phyloP scores from a whole-genome alignment of 2,888 invertebrate species.

The Lasioglossum vierecki region DNA sequence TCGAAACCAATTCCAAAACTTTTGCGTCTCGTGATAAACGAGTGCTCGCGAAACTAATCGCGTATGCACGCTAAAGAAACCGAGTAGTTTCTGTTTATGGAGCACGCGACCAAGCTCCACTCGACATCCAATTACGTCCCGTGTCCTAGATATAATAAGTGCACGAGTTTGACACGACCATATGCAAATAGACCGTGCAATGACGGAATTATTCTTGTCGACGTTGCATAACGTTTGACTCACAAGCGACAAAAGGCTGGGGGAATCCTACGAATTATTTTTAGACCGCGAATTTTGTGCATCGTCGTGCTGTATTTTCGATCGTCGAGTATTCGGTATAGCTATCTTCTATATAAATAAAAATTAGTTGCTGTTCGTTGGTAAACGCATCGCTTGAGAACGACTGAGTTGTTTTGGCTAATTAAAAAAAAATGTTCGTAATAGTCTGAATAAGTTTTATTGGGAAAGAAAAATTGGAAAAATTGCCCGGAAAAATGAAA shows the following conservation, averaged over 20 bases:
- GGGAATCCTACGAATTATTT: background rate
- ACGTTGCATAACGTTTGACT: slow-evolving; percentile 25
- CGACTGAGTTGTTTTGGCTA: too few species aligned
- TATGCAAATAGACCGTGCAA: background rate
- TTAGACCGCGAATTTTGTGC: background rate
- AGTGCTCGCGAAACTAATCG: background rate
- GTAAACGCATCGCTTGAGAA: too few species aligned
- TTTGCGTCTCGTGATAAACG: background rate
- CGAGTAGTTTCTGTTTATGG: background rate
- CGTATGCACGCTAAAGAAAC: background rate
- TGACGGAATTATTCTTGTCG: slow-evolving; percentile 29
- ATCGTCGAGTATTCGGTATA: background rate
- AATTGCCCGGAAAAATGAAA: too few species aligned
- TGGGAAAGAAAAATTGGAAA: too few species aligned
- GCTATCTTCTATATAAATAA: too few species aligned
- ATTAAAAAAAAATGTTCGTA: too few species aligned
- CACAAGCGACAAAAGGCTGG: background rate
- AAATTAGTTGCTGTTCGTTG: too few species aligned
- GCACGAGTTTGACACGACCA: background rate
- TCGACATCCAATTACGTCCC: background rate
- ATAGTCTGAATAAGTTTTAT: too few species aligned
- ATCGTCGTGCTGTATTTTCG: too few species aligned
- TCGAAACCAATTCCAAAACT: background rate
- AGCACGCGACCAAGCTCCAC: background rate
- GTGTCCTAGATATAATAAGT: slow-evolving; percentile 22